These are phyloP conservation scores for Bubo bubo DNA, from an alignment of 2,113 vertebrate species.

Conservation along the genomic window DNA sequence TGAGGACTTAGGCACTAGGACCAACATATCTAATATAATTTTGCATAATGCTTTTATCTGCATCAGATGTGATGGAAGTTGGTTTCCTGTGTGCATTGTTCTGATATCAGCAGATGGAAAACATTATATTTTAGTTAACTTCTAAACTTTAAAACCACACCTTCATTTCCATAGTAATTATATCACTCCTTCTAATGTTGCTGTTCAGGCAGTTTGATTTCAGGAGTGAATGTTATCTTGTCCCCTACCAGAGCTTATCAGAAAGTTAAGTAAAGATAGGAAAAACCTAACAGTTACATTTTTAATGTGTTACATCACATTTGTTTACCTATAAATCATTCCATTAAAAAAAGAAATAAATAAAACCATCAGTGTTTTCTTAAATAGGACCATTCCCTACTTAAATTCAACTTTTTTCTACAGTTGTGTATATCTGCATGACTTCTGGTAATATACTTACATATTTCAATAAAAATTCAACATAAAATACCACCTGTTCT, in stretches of 20 bases:
- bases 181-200: background rate
- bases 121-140: background rate
- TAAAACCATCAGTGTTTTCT: background rate
- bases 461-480: background rate
- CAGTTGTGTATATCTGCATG: background rate
- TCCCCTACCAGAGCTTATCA: background rate
- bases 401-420: background rate
- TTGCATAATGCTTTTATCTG: background rate
- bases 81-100: background rate
- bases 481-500: constrained; percentile 6
- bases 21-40: background rate
- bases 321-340: background rate
- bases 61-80: background rate
- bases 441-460: background rate
- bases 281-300: background rate
- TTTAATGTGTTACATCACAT: background rate
- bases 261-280: background rate
- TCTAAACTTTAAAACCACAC: background rate
- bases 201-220: background rate
- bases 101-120: background rate
- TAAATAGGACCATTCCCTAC: background rate
- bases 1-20: background rate
- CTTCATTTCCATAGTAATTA: background rate
- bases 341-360: background rate
- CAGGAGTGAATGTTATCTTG: background rate